Percentiles rank a stretch among this genome's conserved stretches.
Conservation (phyloP, 2,797 vertebrate species). For the Setipinna tenuifilis region DNA sequence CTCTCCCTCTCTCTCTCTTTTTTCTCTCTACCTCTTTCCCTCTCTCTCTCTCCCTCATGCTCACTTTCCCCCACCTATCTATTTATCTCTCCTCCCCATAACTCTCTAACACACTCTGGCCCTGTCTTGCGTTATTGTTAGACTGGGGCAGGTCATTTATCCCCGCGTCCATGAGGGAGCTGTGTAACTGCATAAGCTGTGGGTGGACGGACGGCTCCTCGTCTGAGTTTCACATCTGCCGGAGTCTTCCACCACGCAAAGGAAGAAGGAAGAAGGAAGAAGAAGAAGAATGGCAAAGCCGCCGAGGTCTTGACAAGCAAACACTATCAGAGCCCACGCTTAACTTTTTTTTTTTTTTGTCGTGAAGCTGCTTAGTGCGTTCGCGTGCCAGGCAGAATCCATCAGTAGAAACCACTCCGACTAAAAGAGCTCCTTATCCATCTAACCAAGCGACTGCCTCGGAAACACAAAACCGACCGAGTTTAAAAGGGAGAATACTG, state of each 20-base stretch:
- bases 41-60: constrained; percentile 30
- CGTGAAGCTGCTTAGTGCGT: constrained; percentile 56
- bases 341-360: constrained; percentile 46
- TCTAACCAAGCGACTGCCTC: constrained; percentile 54
- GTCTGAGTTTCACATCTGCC: constrained; percentile 47
- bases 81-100: constrained; percentile 12
- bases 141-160: constrained; percentile 48
- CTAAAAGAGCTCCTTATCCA: constrained; percentile 57
- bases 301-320: constrained; percentile 59
- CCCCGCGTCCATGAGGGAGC: constrained; percentile 46
- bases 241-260: constrained; percentile 39
- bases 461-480: constrained; percentile 41
- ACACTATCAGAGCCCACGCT: constrained; percentile 60
- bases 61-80: constrained; percentile 15
- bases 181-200: constrained; percentile 43
- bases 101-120: constrained; percentile 10
- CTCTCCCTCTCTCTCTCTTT: constrained; percentile 41
- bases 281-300: constrained; percentile 56
- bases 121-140: constrained; percentile 28
- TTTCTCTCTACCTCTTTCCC: constrained; percentile 1
- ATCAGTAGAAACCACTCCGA: constrained; percentile 50
- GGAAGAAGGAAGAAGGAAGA: background rate
- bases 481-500: constrained; percentile 44
- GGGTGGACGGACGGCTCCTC: constrained; percentile 48
- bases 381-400: constrained; percentile 55